Percentiles rank a stretch among this genome's conserved stretches.
Evolutionary conservation across 2,113 vertebrate genomes (phyloP).

Genomic region (Rhodinocichla rosea): DNA sequence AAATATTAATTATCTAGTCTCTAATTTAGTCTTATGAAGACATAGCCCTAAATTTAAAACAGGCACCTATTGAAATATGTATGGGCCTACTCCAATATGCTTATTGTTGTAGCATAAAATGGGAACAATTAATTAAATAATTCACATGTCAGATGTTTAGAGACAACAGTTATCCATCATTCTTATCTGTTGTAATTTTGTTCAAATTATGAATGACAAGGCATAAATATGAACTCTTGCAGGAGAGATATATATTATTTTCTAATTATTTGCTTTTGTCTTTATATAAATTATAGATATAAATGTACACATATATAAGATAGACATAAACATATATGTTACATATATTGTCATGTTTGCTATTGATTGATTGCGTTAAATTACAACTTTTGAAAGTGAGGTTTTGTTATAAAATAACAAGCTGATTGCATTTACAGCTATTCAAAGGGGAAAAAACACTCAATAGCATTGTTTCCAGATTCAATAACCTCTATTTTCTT

Average conservation of each 20-base stretch:
- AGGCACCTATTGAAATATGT: constrained; percentile 12
- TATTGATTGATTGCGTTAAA: not conserved
- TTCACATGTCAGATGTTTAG: not conserved
- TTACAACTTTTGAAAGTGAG: not conserved
- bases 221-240: not conserved
- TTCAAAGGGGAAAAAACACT: accelerated
- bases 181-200: not conserved
- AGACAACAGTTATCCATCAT: not conserved
- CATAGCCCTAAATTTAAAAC: constrained; percentile 10
- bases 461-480: not conserved
- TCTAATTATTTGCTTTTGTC: not conserved
- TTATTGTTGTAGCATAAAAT: not conserved
- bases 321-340: not conserved
- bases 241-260: not conserved
- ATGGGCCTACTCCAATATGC: not conserved
- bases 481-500: not conserved
- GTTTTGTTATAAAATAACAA: not conserved
- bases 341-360: not conserved
- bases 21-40: constrained; percentile 8
- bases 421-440: not conserved
- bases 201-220: not conserved
- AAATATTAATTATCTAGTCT: constrained; percentile 38
- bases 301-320: not conserved
- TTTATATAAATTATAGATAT: not conserved
- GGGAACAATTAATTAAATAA: constrained; percentile 29